Evolutionary conservation across 1,140 invertebrate genomes (phyloP).

Genomic region (Solenopsis invicta): DNA sequence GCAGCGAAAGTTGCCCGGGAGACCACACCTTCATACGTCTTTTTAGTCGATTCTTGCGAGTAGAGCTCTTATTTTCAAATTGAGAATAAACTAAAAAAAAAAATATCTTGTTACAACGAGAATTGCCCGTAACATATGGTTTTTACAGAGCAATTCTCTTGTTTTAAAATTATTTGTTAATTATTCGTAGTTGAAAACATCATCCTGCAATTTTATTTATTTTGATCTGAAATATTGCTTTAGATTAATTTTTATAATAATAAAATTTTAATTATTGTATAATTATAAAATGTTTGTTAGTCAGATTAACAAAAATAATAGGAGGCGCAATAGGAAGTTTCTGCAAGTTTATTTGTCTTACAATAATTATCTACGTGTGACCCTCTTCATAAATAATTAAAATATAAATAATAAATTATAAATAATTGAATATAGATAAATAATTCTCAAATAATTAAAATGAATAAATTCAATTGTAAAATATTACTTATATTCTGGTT

Average conservation of each 20-base stretch:
- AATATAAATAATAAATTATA: neutral
- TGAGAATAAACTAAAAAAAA: neutral
- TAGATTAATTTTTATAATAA: neutral
- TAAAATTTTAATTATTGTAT: neutral
- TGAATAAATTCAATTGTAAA: neutral
- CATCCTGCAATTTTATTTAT: neutral
- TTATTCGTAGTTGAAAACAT: neutral
- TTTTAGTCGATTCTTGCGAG: neutral
- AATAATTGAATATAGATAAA: neutral
- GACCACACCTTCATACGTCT: neutral
- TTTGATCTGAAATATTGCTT: neutral
- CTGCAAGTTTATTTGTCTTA: neutral
- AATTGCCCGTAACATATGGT: neutral
- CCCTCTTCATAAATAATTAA: neutral
- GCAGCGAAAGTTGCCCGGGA: slow-evolving; percentile 6
- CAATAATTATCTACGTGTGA: neutral
- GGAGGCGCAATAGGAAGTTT: neutral
- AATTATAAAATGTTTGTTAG: neutral
- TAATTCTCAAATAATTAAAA: neutral
- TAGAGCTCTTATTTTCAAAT: neutral
- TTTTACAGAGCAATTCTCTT: neutral
- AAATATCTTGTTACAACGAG: neutral
- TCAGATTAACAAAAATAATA: neutral
- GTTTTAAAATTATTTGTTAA: neutral
- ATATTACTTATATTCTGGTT: neutral